phyloP scores from a whole-genome alignment of 2,888 invertebrate genomes.

The Melanostoma mellinum region DNA sequence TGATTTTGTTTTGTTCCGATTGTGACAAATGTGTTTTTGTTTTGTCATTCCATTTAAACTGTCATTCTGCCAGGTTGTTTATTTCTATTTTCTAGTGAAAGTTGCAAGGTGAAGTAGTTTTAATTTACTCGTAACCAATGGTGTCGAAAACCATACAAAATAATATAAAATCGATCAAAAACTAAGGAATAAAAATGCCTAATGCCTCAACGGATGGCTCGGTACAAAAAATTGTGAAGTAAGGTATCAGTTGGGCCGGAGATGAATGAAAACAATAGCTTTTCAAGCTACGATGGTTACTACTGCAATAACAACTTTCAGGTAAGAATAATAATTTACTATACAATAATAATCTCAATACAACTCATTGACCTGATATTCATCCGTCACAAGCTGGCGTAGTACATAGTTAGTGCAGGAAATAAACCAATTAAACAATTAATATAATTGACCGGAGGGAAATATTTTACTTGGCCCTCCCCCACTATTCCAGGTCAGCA shows the following conservation, averaged over 20 bases:
- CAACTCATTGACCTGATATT: background rate
- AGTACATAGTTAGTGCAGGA: slow-evolving; percentile 39
- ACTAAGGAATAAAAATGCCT: slow-evolving; percentile 27
- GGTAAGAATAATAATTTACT: slow-evolving; percentile 73
- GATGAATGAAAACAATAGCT: slow-evolving; percentile 76
- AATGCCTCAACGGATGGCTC: background rate
- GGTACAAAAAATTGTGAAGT: slow-evolving; percentile 20
- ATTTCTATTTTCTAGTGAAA: slow-evolving; percentile 1
- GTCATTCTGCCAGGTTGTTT: slow-evolving; percentile 46
- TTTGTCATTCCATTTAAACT: slow-evolving; percentile 47
- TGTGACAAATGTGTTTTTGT: slow-evolving; percentile 12
- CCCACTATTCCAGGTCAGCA: slow-evolving; percentile 54
- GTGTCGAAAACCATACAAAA: background rate
- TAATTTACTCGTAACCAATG: slow-evolving; percentile 23
- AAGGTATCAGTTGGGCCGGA: slow-evolving; percentile 34
- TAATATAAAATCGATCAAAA: slow-evolving; percentile 12
- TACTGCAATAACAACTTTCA: slow-evolving; percentile 76
- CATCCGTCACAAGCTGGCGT: background rate
- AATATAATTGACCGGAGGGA: slow-evolving; percentile 19
- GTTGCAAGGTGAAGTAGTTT: background rate
- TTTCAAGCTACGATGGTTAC: slow-evolving; percentile 76
- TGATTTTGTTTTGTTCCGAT: slow-evolving; percentile 45
- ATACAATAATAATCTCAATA: background rate
- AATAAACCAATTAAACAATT: slow-evolving; percentile 59
- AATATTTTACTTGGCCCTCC: slow-evolving; percentile 15